phyloP scores from a whole-genome alignment of 1,140 invertebrate genomes.

The Coelopa frigida region DNA sequence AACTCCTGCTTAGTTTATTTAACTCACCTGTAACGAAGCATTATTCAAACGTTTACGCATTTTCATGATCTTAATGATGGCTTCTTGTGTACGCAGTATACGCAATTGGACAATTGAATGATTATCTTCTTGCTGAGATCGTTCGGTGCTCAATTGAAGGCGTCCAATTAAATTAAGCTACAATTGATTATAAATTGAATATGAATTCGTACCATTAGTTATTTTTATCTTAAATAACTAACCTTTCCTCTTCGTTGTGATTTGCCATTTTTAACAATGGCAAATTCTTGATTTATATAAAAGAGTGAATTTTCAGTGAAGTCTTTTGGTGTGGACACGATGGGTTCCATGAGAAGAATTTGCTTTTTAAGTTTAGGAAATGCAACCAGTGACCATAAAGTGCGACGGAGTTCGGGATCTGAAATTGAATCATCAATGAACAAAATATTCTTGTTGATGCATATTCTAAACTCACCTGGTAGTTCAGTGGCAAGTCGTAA shows the following conservation, averaged over 20 bases:
- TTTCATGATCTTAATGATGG: constrained; percentile 98
- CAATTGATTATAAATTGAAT: neutral
- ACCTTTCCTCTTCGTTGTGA: constrained; percentile 88
- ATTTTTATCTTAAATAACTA: neutral
- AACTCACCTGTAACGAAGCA: constrained; percentile 72
- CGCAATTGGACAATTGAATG: constrained; percentile 94
- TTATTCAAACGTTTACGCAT: constrained; percentile 94
- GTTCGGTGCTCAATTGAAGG: constrained; percentile 88
- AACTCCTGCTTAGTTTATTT: too few relatives aligned
- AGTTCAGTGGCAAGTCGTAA: constrained; percentile 92
- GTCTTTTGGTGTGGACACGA: constrained; percentile 81
- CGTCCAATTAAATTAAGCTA: constrained; percentile 85
- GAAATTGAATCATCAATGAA: neutral
- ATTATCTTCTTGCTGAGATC: constrained; percentile 93
- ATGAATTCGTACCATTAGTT: neutral
- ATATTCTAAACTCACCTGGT: constrained; percentile 54
- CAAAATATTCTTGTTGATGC: neutral
- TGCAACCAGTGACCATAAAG: constrained; percentile 95
- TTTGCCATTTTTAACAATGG: constrained; percentile 85
- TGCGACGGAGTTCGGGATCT: constrained; percentile 89
- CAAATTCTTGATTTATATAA: constrained; percentile 97
- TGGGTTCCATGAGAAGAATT: constrained; percentile 72
- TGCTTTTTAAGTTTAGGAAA: constrained; percentile 95
- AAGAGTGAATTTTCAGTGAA: constrained; percentile 89
- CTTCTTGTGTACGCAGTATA: constrained; percentile 87